These are phyloP conservation scores for Argyrosomus japonicus DNA, from an alignment of 2,113 vertebrate genomes.

Conservation along the genomic window DNA sequence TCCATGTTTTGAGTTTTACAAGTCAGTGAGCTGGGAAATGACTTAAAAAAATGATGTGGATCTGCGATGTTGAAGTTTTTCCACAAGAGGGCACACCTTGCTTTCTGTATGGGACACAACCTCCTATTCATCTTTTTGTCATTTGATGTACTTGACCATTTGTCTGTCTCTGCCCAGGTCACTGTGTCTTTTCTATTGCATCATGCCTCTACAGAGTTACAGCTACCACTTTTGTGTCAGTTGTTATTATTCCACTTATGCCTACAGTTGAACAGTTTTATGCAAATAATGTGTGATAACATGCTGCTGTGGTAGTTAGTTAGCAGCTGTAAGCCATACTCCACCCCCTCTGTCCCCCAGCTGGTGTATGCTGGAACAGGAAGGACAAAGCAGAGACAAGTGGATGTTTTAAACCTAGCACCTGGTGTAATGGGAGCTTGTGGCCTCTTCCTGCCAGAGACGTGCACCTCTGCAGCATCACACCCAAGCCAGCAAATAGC, in stretches of 20 bases:
- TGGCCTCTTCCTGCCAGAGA: conserved; percentile 25
- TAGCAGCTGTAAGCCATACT: background rate
- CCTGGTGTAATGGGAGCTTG: conserved; percentile 27
- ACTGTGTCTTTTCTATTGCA: background rate
- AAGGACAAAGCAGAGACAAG: background rate
- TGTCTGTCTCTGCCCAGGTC: background rate
- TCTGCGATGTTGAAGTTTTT: conserved; percentile 37
- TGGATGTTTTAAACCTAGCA: conserved; percentile 19
- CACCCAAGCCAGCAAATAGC: conserved; percentile 40
- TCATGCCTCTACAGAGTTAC: background rate
- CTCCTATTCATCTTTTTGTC: no score
- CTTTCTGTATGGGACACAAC: background rate
- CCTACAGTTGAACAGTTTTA: background rate
- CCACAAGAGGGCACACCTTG: conserved; percentile 67
- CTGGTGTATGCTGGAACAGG: background rate
- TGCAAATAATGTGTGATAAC: background rate
- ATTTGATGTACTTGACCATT: background rate
- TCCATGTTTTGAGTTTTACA: background rate
- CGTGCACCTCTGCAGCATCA: conserved; percentile 37
- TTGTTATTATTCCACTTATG: background rate
- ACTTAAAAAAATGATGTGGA: background rate
- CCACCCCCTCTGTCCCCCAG: background rate
- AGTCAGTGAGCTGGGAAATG: background rate
- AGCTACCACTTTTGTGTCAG: background rate
- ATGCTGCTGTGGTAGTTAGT: background rate